Evolutionary conservation across 2,113 vertebrate genomes (phyloP).

Genomic region (Urocolius indicus): DNA sequence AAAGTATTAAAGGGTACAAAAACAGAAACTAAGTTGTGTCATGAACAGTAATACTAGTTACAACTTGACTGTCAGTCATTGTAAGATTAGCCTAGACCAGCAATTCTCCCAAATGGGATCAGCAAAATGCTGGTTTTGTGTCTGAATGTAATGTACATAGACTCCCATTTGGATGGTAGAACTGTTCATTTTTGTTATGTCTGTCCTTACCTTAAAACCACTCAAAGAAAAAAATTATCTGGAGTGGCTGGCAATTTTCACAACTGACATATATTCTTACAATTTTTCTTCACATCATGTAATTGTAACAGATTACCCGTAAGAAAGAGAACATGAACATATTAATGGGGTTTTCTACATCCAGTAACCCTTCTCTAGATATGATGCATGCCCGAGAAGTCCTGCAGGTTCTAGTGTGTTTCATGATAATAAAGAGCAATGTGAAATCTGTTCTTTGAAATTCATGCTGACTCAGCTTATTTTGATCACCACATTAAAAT

Average conservation of each 20-base stretch:
- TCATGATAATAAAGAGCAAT: neutral
- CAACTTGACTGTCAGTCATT: fast-evolving
- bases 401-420: neutral
- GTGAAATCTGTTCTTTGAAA: neutral
- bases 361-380: neutral
- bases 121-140: neutral
- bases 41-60: neutral
- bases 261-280: neutral
- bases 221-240: neutral
- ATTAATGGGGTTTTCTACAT: neutral
- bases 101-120: neutral
- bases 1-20: neutral
- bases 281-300: neutral
- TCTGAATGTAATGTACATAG: neutral
- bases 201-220: neutral
- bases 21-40: neutral
- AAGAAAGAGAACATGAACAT: neutral
- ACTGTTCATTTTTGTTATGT: neutral
- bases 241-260: neutral
- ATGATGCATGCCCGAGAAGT: neutral
- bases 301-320: neutral
- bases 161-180: neutral
- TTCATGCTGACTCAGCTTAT: neutral
- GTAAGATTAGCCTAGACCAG: neutral
- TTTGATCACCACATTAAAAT: neutral